Base-by-base conservation (phyloP, 2,113 vertebrate species). In the Zingel zingel region DNA sequence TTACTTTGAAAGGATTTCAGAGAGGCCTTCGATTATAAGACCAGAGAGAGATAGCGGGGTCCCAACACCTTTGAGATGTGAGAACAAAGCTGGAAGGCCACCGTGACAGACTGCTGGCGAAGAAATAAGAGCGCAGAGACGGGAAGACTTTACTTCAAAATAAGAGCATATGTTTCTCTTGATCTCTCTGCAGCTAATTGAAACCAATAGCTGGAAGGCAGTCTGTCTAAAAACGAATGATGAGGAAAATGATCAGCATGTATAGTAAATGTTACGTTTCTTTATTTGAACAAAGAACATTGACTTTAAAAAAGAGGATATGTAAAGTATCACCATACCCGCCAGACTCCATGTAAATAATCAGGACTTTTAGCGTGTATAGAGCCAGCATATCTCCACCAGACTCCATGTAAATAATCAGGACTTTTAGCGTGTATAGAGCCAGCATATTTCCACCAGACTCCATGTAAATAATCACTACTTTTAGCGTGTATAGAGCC, bases 1-100 rank as follows among this genome's bases (percentile, higher is more conserved):
- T 75, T 76, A 76, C 50, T 76, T 56, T 65, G 36, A 47, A 4
- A 47, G 61, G 71, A 61, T 61, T 50, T 8, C 18, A 50, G 39
- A 3, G 11, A 50, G 59, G 30, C 33, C 15, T 53, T 64, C 3
- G 7, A 2, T 64, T 18, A 51, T 1, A 47, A 47, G 39, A 66
- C 33, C 23, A 57, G 12, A 30, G 12, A 33, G 7, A 21, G 45
- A 45, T 6, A 7, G 15, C 33, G 21, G 43, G 45, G n/a, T 50
- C 36, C n/a, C 73, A 11, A 43, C 19, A 19, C 18, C 15, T 33
- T 30, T 6, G 1, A 45, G 11, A 69, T 25, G 36, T 6, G 12
- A 25, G 45, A 51, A 25, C 33, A 36, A 50, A 43, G 21, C 47
- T 36, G 30, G 19, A 62, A 43, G 6, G 50, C 36, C 51, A n/a